Percentiles rank a stretch among this genome's conserved stretches.
These are phyloP conservation scores for Thalassoma bifasciatum DNA, from an alignment of 2,113 vertebrate species.

Conservation along the genomic window DNA sequence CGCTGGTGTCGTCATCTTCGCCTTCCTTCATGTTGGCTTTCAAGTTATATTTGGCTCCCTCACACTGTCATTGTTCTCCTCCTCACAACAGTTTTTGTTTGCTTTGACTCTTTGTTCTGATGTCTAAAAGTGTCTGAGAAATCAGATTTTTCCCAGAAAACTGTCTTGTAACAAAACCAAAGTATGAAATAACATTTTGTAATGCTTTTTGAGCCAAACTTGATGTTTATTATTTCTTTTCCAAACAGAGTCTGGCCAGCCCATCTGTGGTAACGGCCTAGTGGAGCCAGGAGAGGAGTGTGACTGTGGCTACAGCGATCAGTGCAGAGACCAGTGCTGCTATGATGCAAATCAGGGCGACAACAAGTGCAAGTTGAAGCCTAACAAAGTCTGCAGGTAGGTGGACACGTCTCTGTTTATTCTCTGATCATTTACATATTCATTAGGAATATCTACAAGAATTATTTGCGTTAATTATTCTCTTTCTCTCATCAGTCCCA, in stretches of 20 bases:
- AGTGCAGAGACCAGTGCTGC: conserved; percentile 96
- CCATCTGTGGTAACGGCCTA: conserved; percentile 97
- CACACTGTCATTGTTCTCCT: background rate
- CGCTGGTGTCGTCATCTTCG: no score
- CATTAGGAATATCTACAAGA: no score
- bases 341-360: conserved; percentile 94
- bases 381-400: conserved; percentile 93
- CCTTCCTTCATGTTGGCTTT: no score
- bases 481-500: conserved; percentile 85
- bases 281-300: conserved; percentile 97
- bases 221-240: conserved; percentile 20
- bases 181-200: background rate
- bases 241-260: conserved; percentile 93
- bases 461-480: no score
- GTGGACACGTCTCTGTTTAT: background rate
- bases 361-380: conserved; percentile 93
- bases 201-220: background rate
- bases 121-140: background rate
- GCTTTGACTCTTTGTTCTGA: background rate
- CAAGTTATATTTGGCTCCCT: background rate
- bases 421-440: background rate
- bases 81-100: conserved; percentile 2
- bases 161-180: background rate
- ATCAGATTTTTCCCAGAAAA: background rate
- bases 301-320: conserved; percentile 98